Conservation (phyloP, 2,113 vertebrate genomes). For the Enhydra lutris region DNA sequence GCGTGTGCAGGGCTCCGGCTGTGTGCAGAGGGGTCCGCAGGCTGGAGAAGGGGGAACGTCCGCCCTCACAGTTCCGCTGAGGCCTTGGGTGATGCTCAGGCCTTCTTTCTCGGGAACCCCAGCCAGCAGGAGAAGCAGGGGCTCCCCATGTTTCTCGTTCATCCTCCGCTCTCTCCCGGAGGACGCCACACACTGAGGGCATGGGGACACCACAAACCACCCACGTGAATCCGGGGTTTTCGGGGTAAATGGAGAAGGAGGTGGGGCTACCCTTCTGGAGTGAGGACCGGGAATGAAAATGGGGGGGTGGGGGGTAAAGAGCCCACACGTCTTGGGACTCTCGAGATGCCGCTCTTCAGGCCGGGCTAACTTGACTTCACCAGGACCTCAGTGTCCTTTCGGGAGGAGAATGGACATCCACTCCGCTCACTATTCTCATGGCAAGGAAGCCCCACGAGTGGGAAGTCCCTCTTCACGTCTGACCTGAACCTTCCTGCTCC, state of each 20-base stretch:
- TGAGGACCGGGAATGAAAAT: not conserved
- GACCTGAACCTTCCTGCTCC: not conserved
- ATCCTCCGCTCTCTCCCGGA: not conserved
- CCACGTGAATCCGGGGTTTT: not conserved
- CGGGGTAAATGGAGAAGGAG: not conserved
- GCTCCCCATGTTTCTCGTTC: not conserved
- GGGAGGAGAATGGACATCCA: conserved; percentile 7
- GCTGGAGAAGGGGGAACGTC: not conserved
- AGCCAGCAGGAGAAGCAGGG: not conserved
- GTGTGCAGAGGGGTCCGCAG: not conserved
- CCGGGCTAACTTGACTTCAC: not conserved
- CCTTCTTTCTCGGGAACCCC: not conserved
- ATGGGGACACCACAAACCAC: not conserved
- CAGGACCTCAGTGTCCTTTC: not conserved
- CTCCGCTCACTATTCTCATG: not conserved
- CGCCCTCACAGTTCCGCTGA: not conserved
- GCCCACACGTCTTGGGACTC: not conserved
- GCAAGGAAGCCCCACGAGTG: not conserved
- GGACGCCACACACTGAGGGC: not conserved
- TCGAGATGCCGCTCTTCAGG: not conserved
- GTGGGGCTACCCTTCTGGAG: not conserved
- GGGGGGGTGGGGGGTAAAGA: not conserved
- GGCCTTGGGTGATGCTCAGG: not conserved
- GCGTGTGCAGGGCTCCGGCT: not conserved
- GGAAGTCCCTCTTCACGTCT: conserved; percentile 46